Evolutionary conservation across 1,140 invertebrate genomes (phyloP).

Genomic region (Pararge aegeria): DNA sequence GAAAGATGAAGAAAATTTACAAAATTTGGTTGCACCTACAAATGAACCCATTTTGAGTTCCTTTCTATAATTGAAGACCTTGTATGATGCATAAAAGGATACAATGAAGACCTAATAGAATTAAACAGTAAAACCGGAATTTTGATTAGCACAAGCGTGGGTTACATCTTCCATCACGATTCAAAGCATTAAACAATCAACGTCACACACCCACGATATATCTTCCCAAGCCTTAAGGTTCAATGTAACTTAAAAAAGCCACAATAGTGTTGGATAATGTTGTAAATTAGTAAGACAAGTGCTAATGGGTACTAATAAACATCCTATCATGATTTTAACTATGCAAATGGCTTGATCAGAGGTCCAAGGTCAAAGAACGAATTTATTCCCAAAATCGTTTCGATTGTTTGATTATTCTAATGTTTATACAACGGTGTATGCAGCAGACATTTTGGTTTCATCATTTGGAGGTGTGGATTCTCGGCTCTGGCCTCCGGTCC

Average conservation of each 20-base stretch:
- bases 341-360: background rate
- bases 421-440: no score
- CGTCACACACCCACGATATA: conserved; percentile 25
- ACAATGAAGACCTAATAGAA: background rate
- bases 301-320: background rate
- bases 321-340: background rate
- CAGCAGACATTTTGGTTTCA: no score
- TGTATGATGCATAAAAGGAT: no score
- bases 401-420: no score
- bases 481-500: no score
- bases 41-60: no score
- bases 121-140: conserved; percentile 9
- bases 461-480: no score
- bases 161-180: conserved; percentile 22
- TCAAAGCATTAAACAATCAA: conserved; percentile 33
- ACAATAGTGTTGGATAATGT: background rate
- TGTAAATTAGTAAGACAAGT: background rate
- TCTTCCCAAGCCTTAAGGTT: conserved; percentile 17
- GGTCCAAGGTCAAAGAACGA: background rate
- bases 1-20: no score
- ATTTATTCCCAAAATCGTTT: no score
- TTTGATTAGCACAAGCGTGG: conserved; percentile 26
- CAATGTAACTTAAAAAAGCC: conserved; percentile 10
- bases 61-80: no score
- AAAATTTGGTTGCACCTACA: no score